phyloP scores from a whole-genome alignment of 2,113 vertebrate genomes.

The Polypterus senegalus region DNA sequence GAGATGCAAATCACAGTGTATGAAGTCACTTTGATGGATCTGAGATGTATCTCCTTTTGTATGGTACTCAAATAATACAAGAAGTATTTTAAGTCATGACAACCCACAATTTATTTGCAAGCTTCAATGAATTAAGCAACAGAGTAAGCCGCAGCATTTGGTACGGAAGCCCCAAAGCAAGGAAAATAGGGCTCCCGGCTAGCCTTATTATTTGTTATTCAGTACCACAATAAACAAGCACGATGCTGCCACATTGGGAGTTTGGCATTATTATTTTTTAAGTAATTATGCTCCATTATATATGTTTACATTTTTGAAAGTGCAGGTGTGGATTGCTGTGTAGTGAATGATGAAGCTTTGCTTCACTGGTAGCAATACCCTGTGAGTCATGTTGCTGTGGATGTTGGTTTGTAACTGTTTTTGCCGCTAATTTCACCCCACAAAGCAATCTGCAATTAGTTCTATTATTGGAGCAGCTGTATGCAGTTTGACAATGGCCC shows the following conservation, averaged over 20 bases:
- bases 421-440: slow-evolving; percentile 81
- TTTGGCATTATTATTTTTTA: slow-evolving; percentile 76
- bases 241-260: slow-evolving; percentile 68
- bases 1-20: not conserved
- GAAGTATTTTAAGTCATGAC: not conserved
- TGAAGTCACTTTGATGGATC: not conserved
- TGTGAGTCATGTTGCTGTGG: slow-evolving; percentile 70
- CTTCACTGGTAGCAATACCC: slow-evolving; percentile 63
- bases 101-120: slow-evolving; percentile 26
- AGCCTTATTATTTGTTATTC: slow-evolving; percentile 58
- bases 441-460: slow-evolving; percentile 89
- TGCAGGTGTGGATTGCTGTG: slow-evolving; percentile 92
- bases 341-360: slow-evolving; percentile 64
- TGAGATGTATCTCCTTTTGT: slow-evolving; percentile 7
- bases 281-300: slow-evolving; percentile 95
- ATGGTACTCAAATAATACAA: not conserved
- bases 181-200: slow-evolving; percentile 26
- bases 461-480: slow-evolving; percentile 91
- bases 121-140: slow-evolving; percentile 21
- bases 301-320: slow-evolving; percentile 90
- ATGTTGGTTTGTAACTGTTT: slow-evolving; percentile 81
- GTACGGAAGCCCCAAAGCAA: slow-evolving; percentile 41
- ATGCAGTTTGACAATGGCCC: slow-evolving; percentile 61
- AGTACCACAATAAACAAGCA: slow-evolving; percentile 70
- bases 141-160: slow-evolving; percentile 27